These are phyloP conservation scores for Mythimna pallens DNA, from an alignment of 2,888 invertebrate species.

Conservation along the genomic window DNA sequence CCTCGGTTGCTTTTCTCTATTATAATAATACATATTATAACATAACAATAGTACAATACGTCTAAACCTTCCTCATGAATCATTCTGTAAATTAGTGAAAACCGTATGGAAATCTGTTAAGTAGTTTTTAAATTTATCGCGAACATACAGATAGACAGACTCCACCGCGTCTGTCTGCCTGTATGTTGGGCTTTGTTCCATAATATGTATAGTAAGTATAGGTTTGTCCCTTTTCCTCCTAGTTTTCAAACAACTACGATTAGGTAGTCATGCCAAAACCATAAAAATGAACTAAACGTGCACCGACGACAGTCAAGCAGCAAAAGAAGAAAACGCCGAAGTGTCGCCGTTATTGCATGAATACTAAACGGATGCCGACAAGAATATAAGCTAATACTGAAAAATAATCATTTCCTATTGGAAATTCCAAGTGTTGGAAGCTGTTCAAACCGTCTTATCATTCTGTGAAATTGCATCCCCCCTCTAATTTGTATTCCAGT, in stretches of 20 bases:
- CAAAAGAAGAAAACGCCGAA: constrained; percentile 47
- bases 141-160: too few relatives aligned
- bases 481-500: constrained; percentile 85
- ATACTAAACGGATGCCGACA: constrained; percentile 65
- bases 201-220: too few relatives aligned
- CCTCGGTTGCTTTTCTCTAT: too few relatives aligned
- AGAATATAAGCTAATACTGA: constrained; percentile 69
- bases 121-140: too few relatives aligned
- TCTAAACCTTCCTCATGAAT: too few relatives aligned
- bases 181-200: too few relatives aligned
- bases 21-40: too few relatives aligned
- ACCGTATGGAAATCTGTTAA: too few relatives aligned
- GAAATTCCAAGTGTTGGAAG: constrained; percentile 80
- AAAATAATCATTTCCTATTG: constrained; percentile 81
- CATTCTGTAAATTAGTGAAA: too few relatives aligned
- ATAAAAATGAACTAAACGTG: constrained; percentile 30
- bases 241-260: background rate
- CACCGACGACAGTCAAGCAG: constrained; percentile 30
- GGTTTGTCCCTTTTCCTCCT: background rate
- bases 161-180: too few relatives aligned
- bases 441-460: constrained; percentile 83
- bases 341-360: constrained; percentile 61
- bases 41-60: too few relatives aligned
- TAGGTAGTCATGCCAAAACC: constrained; percentile 18
- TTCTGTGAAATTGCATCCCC: constrained; percentile 82